Conservation (phyloP, 2,113 vertebrate species). For the Heteronetta atricapilla region DNA sequence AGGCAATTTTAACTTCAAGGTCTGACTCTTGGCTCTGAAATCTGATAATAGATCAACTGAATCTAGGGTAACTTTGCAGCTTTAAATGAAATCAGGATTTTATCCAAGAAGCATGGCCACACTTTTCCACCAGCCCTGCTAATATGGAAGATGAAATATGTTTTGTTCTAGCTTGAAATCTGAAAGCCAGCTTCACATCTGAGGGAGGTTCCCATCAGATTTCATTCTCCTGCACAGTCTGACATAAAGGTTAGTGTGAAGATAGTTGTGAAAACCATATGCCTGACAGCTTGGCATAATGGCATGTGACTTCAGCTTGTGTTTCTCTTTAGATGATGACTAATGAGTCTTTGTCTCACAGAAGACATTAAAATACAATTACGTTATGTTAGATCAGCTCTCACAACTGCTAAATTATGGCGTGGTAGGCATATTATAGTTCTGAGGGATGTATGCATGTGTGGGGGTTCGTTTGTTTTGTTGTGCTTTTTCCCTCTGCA, state of each 20-base stretch:
- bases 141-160: not conserved
- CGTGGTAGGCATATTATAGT: constrained; percentile 4
- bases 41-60: not conserved
- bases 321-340: constrained; percentile 59
- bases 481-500: not conserved
- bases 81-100: not conserved
- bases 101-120: not conserved
- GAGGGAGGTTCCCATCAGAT: not conserved
- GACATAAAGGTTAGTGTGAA: constrained; percentile 7
- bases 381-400: constrained; percentile 59
- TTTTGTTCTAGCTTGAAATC: not conserved
- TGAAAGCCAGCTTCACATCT: not conserved
- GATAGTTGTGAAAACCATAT: not conserved
- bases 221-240: not conserved
- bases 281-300: not conserved
- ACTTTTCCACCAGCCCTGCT: not conserved
- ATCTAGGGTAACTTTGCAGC: not conserved
- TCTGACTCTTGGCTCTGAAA: not conserved
- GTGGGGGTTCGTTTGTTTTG: not conserved
- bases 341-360: constrained; percentile 51
- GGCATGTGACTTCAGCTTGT: constrained; percentile 41
- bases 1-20: not conserved
- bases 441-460: not conserved
- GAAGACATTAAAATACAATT: constrained; percentile 65
- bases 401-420: constrained; percentile 51